Evolutionary conservation across 2,888 invertebrate species (phyloP), one percentile per base, ranked within the genome.

Genomic region (Boloria euphrosyne): DNA sequence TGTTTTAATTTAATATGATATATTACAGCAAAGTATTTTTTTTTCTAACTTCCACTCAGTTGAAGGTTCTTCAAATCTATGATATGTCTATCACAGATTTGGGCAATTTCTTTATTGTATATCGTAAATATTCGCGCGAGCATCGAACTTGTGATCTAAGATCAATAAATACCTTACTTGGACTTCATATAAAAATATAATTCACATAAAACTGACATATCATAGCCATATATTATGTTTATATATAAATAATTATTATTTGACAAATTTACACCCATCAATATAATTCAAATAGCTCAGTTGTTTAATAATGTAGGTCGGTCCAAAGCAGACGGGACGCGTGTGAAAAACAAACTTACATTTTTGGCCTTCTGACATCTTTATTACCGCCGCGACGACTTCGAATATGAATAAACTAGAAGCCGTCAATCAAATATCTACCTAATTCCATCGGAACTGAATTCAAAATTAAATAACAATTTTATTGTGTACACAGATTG

Each of bases 261-360:
- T 52, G 31, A 46, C n/a, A 57, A 49, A 50, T 49, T 17, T 27
- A 16, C 17, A 14, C 17, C 31, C 18, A 31, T 38, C 27, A 51
- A 50, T 57, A 22, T 60, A 44, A 50, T 57, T 62, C 51, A 46
- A 47, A 65, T 62, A 62, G 38, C 22, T 51, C 16, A 50, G 22
- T 50, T 65, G 16, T 62, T 64, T 52, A 62, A 77, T 76, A 77
- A 84, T 83, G 79, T 84, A 80, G 80, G 84, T 80, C 80, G 80
- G 68, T 57, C 47, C 31, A 38, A 31, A 49, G 46, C 43, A 47
- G 31, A 52, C 46, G 52, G 52, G 47, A 51, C 65, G 51, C 67
- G 86, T 90, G 90, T 86, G 90, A 89, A 91, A 89, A 74, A 83
- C 85, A 90, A 91, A 90, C 88, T 80, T 63, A 70, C 61, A 63